Evolutionary conservation across 2,113 vertebrate genomes (phyloP), one percentile per base, ranked within the genome.

Genomic region (Pagrus major): DNA sequence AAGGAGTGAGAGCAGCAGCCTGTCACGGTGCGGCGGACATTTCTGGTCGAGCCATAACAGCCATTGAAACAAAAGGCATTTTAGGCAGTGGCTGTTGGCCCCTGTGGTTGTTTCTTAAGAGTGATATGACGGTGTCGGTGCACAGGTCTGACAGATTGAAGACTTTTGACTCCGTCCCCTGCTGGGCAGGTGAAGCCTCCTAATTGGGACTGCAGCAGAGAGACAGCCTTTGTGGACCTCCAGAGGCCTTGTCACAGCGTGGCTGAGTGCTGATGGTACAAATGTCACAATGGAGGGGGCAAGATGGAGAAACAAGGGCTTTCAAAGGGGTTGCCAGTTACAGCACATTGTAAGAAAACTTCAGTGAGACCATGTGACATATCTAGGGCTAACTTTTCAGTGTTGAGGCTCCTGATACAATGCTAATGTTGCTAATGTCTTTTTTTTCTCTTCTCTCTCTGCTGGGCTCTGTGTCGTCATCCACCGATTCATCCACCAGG

Each of bases 201-300:
- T 94, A 94, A 95, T 94, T 94, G 86, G 91, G 85, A 65, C 75
- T 47, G 60, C 79, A 71, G 55, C 46, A 60, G 80, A 70, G 41
- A 84, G 58, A 54, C 67, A 51, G 81, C 31, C 14, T 68, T 27
- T 9, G 6, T 12, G 41, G 86, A 71, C 82, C 84, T 78, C 78
- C 84, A 66, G 84, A 86, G 85, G 64, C 52, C 76, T 60, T 75
- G 81, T 78, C 76, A 85, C 74, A 42, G 25, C 3, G 3, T 0
- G 42, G 80, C 61, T 47, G 74, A 83, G 64, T 47, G 70, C 78
- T 75, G 90, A 87, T 75, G 74, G 49, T 77, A 68, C 59, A 81
- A 71, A 74, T 80, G 83, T 84, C 65, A 31, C 54, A 33, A 33
- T 5, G 7, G 49, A 60, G 72, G 20, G 37, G 51, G 55, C 37